Evolutionary conservation across 2,113 vertebrate species (phyloP).

Genomic region (Caranx ignobilis): DNA sequence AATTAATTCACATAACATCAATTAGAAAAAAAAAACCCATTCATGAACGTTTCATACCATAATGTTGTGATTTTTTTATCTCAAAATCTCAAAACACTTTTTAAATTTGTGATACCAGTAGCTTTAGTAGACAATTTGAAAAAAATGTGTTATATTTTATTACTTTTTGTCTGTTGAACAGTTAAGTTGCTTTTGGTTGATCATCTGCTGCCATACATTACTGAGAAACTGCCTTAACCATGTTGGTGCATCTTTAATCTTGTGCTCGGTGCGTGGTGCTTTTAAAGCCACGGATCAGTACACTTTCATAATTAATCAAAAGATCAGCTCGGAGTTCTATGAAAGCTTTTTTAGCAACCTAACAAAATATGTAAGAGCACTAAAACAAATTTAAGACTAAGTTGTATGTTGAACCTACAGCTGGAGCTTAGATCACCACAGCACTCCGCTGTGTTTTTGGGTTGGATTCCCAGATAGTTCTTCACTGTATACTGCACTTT

Average conservation of each 20-base stretch:
- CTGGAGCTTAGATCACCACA: conserved; percentile 56
- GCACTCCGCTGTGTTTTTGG: conserved; percentile 31
- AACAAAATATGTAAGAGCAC: conserved; percentile 55
- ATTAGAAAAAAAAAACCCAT: not conserved
- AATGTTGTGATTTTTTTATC: conserved; percentile 5
- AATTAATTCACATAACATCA: not conserved
- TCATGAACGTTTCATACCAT: not conserved
- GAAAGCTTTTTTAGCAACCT: conserved; percentile 28
- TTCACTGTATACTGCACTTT: conserved; percentile 44
- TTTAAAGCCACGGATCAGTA: conserved; percentile 47
- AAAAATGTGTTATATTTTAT: not conserved
- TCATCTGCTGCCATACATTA: not conserved
- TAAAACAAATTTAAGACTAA: conserved; percentile 35
- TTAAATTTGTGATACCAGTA: conserved; percentile 17
- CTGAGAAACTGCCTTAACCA: conserved; percentile 19
- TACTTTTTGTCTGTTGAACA: conserved; percentile 8
- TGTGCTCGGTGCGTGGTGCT: conserved; percentile 5
- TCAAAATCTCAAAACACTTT: conserved; percentile 9
- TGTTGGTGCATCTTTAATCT: conserved; percentile 45
- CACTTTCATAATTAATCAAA: conserved; percentile 63
- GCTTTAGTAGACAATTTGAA: conserved; percentile 16
- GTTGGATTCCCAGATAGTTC: conserved; percentile 23
- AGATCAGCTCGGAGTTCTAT: conserved; percentile 33
- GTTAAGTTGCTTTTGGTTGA: conserved; percentile 9
- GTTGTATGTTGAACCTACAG: conserved; percentile 41